Conservation (phyloP, 2,113 vertebrate genomes). For the Dascyllus trimaculatus region DNA sequence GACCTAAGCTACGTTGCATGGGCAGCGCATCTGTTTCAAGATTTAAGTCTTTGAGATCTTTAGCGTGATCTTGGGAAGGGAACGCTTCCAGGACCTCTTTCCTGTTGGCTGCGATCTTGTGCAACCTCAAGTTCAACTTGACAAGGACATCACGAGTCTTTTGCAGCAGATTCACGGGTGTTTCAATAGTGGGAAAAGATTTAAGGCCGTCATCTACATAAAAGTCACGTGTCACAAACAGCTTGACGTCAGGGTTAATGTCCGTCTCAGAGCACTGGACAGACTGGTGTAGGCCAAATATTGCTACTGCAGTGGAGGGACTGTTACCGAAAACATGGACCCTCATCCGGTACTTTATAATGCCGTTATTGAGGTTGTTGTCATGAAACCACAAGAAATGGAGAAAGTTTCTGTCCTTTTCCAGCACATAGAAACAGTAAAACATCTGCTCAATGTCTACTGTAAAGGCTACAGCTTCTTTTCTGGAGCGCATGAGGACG, state of each 20-base stretch:
- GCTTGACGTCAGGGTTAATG: not conserved
- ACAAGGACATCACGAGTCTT: not conserved
- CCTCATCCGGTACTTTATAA: not conserved
- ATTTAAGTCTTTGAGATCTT: no score
- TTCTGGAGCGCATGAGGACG: not conserved
- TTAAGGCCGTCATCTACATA: not conserved
- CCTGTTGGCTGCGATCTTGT: conserved; percentile 3
- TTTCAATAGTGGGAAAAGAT: not conserved
- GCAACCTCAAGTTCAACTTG: not conserved
- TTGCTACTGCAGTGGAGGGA: not conserved
- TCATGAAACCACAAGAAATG: not conserved
- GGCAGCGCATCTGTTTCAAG: not conserved
- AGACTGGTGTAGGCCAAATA: not conserved
- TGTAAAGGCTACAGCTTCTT: not conserved
- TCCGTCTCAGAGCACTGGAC: not conserved
- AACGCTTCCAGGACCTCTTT: not conserved
- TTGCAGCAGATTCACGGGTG: not conserved
- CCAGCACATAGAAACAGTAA: conserved; percentile 1
- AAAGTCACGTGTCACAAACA: not conserved
- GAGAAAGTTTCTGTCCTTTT: not conserved
- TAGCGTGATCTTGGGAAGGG: not conserved
- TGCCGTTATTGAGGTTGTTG: not conserved
- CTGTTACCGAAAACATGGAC: not conserved
- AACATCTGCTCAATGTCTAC: conserved; percentile 22
- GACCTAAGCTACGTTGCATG: not conserved